A percentile compares a stretch with the other conserved stretches of the same genome.
Conservation (phyloP, 2,888 invertebrate species). For the Eupelmus urozonus region DNA sequence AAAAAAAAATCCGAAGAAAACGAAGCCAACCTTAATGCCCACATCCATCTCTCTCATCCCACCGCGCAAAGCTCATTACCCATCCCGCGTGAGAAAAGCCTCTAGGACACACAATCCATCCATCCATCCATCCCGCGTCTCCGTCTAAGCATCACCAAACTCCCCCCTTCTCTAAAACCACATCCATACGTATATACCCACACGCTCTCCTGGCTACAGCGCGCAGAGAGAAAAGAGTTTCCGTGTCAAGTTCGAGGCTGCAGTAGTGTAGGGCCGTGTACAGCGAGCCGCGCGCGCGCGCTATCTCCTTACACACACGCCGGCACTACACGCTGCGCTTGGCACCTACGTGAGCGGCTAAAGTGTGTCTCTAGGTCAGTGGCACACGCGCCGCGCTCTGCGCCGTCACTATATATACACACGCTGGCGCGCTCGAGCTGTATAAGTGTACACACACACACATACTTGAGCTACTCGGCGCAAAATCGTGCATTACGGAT, state of each 20-base stretch:
- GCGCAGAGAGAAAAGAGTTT: constrained; percentile 41
- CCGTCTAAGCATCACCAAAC: no score
- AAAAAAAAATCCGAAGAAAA: no score
- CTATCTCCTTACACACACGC: constrained; percentile 3
- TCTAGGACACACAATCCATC: background rate
- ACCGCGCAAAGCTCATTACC: no score
- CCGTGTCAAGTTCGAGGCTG: constrained; percentile 63
- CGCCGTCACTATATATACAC: constrained; percentile 50
- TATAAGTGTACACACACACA: background rate
- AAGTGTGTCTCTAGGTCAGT: constrained; percentile 77
- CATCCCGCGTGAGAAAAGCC: background rate
- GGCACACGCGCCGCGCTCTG: constrained; percentile 64
- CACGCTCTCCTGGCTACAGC: background rate
- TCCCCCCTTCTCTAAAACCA: no score
- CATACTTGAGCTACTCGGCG: constrained; percentile 43
- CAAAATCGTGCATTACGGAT: constrained; percentile 74
- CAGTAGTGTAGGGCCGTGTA: no score
- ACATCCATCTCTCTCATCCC: no score
- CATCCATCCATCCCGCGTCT: no score
- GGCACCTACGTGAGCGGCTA: constrained; percentile 64
- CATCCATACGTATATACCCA: background rate
- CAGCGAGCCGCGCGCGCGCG: constrained; percentile 60
- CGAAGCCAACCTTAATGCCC: no score
- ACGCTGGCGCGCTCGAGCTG: background rate
- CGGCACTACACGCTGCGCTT: background rate